Conservation (phyloP, 1,140 invertebrate genomes). For the Delia radicum region DNA sequence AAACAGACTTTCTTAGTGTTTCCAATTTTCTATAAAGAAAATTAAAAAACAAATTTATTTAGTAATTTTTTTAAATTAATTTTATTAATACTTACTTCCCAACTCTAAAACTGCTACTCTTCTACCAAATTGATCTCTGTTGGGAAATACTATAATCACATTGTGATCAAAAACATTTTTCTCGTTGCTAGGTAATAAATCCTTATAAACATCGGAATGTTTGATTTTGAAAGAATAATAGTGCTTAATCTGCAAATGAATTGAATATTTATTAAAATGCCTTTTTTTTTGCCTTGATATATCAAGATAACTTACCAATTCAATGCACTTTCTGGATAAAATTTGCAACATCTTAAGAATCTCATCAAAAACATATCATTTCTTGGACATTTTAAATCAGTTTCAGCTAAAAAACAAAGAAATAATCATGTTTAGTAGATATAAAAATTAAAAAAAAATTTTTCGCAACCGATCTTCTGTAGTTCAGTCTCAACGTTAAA, state of each 20-base stretch:
- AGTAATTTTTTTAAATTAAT: not conserved
- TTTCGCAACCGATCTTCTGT: too few relatives aligned
- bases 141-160: not conserved
- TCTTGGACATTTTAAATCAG: conserved; percentile 64
- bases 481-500: too few relatives aligned
- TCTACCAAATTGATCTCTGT: not conserved
- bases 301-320: conserved; percentile 52
- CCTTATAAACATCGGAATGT: not conserved
- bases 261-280: not conserved
- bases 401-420: conserved; percentile 68
- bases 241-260: not conserved
- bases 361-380: conserved; percentile 69
- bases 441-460: too few relatives aligned
- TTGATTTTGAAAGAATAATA: not conserved
- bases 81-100: not conserved
- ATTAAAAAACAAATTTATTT: not conserved
- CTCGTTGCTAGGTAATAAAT: not conserved
- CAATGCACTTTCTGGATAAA: conserved; percentile 71
- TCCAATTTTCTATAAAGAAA: not conserved
- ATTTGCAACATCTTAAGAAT: conserved; percentile 62
- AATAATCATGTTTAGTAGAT: too few relatives aligned
- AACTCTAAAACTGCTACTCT: not conserved
- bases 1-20: not conserved
- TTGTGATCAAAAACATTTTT: not conserved
- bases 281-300: too few relatives aligned